Base-by-base conservation (phyloP, 2,888 invertebrate genomes). In the Leuctra nigra region DNA sequence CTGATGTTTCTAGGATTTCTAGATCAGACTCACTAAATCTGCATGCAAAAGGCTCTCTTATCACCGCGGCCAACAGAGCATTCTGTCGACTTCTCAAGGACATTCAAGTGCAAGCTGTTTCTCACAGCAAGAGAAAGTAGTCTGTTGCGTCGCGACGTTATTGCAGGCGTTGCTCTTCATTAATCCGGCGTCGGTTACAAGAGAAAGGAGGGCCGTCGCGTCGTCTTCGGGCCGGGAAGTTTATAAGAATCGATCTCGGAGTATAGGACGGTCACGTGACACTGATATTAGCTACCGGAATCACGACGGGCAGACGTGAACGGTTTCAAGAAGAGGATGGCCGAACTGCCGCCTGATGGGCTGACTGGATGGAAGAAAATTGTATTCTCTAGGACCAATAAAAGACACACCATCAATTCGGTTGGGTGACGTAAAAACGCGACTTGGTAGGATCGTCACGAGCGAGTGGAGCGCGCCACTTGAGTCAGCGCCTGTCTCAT, bases 101-200 rank as follows among this genome's bases (percentile, higher is more conserved):
- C n/a, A n/a, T n/a, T n/a, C n/a, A n/a, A n/a, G n/a, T n/a, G n/a
- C n/a, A n/a, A n/a, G n/a, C n/a, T n/a, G n/a, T n/a, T n/a, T n/a
- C n/a, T n/a, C n/a, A n/a, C n/a, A n/a, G n/a, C n/a, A n/a, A n/a
- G n/a, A n/a, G n/a, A n/a, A n/a, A n/a, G n/a, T n/a, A n/a, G n/a
- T n/a, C n/a, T n/a, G n/a, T n/a, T n/a, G n/a, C n/a, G n/a, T n/a
- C n/a, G n/a, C 22, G 22, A 22, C 53, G 53, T 46, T 53, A 53
- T 56, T 53, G 57, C 44, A 53, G 53, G 57, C 57, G 57, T 57
- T 57, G 57, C 46, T 57, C 53, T 57, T 57, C 57, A 57, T 57
- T 57, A 57, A 57, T 57, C 52, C 53, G 47, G 57, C 44, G 57
- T 57, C 57, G 44, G 47, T 46, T 57, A 57, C 57, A 53, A 53